Evolutionary conservation across 2,888 invertebrate species (phyloP).

Genomic region (Ectemnius continuus): DNA sequence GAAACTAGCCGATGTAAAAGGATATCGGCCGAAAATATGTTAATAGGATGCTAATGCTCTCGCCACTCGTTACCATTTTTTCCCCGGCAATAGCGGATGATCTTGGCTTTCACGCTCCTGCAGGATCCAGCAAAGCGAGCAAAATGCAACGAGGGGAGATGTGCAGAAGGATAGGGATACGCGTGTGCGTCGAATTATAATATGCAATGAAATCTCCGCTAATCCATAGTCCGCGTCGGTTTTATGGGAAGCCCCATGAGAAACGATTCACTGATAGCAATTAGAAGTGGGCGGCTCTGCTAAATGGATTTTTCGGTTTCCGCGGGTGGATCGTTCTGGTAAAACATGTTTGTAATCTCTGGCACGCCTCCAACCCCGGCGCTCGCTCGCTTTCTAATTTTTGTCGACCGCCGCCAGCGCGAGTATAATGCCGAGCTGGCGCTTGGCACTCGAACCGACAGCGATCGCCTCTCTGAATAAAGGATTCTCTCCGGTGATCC

Average conservation of each 20-base stretch:
- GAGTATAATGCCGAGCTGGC: not conserved
- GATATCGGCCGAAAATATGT: constrained; percentile 13
- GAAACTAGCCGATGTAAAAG: too few relatives aligned
- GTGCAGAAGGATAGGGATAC: not conserved
- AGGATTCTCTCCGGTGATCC: constrained; percentile 6
- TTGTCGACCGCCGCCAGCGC: constrained; percentile 13
- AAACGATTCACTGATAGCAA: constrained; percentile 33
- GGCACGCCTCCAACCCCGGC: constrained; percentile 16
- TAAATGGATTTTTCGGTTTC: constrained; percentile 27
- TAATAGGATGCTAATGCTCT: constrained; percentile 36
- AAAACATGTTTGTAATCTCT: constrained; percentile 26
- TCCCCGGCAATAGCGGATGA: constrained; percentile 24
- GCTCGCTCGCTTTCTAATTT: constrained; percentile 19
- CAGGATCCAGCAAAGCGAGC: not conserved
- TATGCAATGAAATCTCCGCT: constrained; percentile 23
- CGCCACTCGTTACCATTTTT: constrained; percentile 1
- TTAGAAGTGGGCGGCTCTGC: constrained; percentile 35
- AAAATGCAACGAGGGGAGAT: not conserved
- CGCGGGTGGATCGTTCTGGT: not conserved
- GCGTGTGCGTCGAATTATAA: constrained; percentile 25
- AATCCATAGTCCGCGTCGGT: constrained; percentile 28
- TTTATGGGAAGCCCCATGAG: not conserved
- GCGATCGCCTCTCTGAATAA: not conserved
- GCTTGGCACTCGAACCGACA: not conserved
- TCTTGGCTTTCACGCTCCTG: constrained; percentile 6